Evolutionary conservation across 2,113 vertebrate species (phyloP).

Genomic region (Pontoporia blainvillei): DNA sequence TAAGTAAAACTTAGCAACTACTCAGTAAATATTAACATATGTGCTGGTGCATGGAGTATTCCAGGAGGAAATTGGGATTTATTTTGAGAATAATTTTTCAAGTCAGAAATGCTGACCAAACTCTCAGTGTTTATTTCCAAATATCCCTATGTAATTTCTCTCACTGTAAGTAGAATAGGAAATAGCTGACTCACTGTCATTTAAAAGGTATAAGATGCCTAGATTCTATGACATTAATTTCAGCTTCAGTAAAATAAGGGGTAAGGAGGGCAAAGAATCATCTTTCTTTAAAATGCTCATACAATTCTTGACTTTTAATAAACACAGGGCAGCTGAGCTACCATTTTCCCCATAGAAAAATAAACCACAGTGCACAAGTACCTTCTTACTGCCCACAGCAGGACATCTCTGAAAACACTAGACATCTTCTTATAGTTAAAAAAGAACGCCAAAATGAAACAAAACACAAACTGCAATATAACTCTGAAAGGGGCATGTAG

Average conservation of each 20-base stretch:
- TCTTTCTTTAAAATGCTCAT: background rate
- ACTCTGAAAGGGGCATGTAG: constrained; percentile 52
- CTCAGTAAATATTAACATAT: background rate
- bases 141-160: background rate
- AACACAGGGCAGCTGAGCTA: background rate
- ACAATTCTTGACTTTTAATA: constrained; percentile 40
- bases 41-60: background rate
- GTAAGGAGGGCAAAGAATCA: background rate
- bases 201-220: background rate
- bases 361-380: background rate
- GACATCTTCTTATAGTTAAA: constrained; percentile 64
- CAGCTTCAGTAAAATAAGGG: background rate
- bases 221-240: background rate
- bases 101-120: background rate
- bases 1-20: background rate
- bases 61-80: background rate
- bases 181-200: background rate
- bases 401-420: constrained; percentile 54
- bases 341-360: constrained; percentile 11
- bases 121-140: background rate
- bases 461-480: constrained; percentile 42
- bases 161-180: background rate
- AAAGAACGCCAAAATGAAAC: background rate
- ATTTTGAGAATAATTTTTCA: background rate
- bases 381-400: constrained; percentile 39